Evolutionary conservation across 2,888 invertebrate genomes (phyloP), one percentile per base, ranked within the genome.

Genomic region (Thelaira solivaga): DNA sequence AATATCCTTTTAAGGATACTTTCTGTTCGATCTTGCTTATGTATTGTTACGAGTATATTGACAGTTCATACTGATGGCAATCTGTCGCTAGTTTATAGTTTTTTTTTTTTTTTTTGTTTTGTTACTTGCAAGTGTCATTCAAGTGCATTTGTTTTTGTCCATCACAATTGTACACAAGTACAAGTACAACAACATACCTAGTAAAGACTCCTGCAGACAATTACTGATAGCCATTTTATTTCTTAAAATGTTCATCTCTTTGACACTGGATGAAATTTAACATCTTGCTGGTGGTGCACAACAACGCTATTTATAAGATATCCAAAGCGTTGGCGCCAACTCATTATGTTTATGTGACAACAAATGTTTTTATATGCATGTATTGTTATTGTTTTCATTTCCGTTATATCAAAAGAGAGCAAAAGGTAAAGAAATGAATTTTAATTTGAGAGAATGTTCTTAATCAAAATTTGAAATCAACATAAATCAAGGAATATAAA

Each of bases 221-320:
- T 73, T 69, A 73, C 69, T 77, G 73, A 77, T 77, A 29, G 68
- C 62, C 64, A 69, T 68, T 69, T 69, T 69, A 39, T 64, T 69
- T 53, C 57, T 43, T 43, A 16, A 41, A 34, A 47, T 11, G 47
- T 53, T 29, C 39, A 53, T 43, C 43, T 55, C 39, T 51, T 64
- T 20, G 20, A 45, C 16, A n/a, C 39, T 34, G 65, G 41, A 6
- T 26, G 31, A 29, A n/a, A 49, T 59, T 34, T n/a, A 41, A 49
- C n/a, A 47, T 67, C 62, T 43, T 64, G 59, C 53, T 53, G 45
- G 43, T 73, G 64, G 51, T 68, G 62, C 64, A 45, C 55, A 74
- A 80, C 82, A 74, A 80, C 82, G 82, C 81, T 80, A 78, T 41
- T 81, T 82, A 83, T 83, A 83, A 82, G 81, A 76, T 81, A 82